Evolutionary conservation across 2,113 vertebrate genomes (phyloP).

Genomic region (Coreoperca whiteheadi): DNA sequence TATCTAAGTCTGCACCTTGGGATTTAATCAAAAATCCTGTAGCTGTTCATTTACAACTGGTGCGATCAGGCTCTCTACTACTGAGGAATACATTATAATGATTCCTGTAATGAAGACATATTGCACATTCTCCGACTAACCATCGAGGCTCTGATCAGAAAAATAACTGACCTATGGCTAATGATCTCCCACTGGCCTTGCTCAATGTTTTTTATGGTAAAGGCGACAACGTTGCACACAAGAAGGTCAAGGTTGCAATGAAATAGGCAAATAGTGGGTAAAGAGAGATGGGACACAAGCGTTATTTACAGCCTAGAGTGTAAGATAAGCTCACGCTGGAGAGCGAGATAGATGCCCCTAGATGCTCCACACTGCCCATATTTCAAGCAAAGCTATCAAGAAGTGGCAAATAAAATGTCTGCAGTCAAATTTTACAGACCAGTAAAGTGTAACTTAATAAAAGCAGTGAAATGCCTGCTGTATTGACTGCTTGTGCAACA

Average conservation of each 20-base stretch:
- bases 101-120: constrained; percentile 76
- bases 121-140: constrained; percentile 47
- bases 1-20: constrained; percentile 48
- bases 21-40: constrained; percentile 70
- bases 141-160: constrained; percentile 55
- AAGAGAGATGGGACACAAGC: constrained; percentile 32
- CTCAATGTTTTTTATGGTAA: constrained; percentile 39
- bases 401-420: constrained; percentile 79
- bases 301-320: constrained; percentile 68
- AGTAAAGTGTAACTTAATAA: constrained; percentile 82
- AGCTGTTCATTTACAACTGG: constrained; percentile 49
- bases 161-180: constrained; percentile 68
- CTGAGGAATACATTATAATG: constrained; percentile 64
- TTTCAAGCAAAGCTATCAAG: constrained; percentile 69
- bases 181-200: constrained; percentile 69
- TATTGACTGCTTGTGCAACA: constrained; percentile 71
- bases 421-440: constrained; percentile 82
- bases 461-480: constrained; percentile 53
- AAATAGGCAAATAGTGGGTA: constrained; percentile 27
- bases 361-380: constrained; percentile 51
- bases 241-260: constrained; percentile 51
- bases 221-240: constrained; percentile 30
- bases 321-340: constrained; percentile 41
- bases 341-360: constrained; percentile 48
- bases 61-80: constrained; percentile 33